phyloP scores from a whole-genome alignment of 2,113 vertebrate species.

The Carollia perspicillata region DNA sequence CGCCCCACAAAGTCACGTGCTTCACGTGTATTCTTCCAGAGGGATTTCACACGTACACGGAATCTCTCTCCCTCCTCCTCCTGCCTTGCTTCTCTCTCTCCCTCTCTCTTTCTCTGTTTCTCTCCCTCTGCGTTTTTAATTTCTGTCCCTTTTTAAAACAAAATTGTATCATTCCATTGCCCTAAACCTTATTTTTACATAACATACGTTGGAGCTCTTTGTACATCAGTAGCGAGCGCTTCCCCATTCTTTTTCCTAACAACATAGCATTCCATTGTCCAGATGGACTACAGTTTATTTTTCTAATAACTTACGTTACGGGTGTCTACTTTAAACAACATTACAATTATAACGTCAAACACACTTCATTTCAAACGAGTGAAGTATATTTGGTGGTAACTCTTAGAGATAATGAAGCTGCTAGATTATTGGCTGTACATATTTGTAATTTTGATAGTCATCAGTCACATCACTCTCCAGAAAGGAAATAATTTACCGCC shows the following conservation, averaged over 20 bases:
- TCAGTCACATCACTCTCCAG: not conserved
- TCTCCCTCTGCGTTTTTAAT: not conserved
- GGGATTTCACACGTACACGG: not conserved
- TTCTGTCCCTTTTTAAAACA: not conserved
- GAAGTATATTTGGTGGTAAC: not conserved
- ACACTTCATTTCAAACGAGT: not conserved
- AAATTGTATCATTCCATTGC: not conserved
- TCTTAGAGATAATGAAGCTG: not conserved
- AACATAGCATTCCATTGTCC: not conserved
- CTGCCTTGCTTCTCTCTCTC: not conserved
- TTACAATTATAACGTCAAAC: not conserved
- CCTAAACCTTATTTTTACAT: not conserved
- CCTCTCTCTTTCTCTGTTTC: not conserved
- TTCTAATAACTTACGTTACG: not conserved
- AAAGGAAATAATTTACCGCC: not conserved
- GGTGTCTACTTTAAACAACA: not conserved
- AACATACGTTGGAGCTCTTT: not conserved
- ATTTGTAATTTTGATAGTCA: not conserved
- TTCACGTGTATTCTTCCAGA: not conserved
- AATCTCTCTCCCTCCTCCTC: not conserved
- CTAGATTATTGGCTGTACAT: not conserved
- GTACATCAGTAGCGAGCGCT: not conserved
- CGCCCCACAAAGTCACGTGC: not conserved
- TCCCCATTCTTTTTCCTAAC: not conserved
- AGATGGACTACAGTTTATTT: not conserved